Evolutionary conservation across 2,113 vertebrate genomes (phyloP), one percentile per base, ranked within the genome.

Genomic region (Crotalus helleri): DNA sequence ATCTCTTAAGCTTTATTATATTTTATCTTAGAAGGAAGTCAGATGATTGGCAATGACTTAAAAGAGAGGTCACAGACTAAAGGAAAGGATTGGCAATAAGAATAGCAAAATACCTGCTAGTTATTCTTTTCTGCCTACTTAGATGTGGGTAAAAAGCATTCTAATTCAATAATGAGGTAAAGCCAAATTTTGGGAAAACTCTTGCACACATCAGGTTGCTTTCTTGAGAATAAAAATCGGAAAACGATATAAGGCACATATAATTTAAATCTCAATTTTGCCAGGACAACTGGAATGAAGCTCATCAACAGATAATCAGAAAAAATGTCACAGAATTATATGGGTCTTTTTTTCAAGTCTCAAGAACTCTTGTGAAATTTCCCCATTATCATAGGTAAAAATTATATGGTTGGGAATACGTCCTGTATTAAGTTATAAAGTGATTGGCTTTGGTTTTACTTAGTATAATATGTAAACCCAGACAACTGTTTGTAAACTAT

Each of bases 281-380:
- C 33, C 24, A 9, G 15, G 3, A 33, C 33, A 39, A 89, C 69
- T 44, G 49, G 21, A 69, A 92, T 74, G 19, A 58, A 46, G 39
- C 15, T 39, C 81, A 54, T 33, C 13, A 74, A 44, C 6, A 0
- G n/a, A 17, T 26, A 87, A 87, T 3, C 1, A 61, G 15, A 53
- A 33, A 93, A 93, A 54, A 74, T 33, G 61, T 23, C 90, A 93
- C 90, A 92, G 8, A 85, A 61, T 46, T 55, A 33, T 51, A 26
- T 29, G 5, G 10, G 29, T 46, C 3, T 3, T 53, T 85, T 44
- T 17, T 5, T 24, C 15, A 11, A 11, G 12, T 46, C 44, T 26
- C 86, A 54, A 19, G 12, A 7, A 44, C n/a, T 24, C 19, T 88
- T 64, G 13, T 11, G 53, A 39, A 90, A 49, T 29, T 9, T 5